Evolutionary conservation across 2,888 invertebrate species (phyloP).

Genomic region (Tenodera sinensis): DNA sequence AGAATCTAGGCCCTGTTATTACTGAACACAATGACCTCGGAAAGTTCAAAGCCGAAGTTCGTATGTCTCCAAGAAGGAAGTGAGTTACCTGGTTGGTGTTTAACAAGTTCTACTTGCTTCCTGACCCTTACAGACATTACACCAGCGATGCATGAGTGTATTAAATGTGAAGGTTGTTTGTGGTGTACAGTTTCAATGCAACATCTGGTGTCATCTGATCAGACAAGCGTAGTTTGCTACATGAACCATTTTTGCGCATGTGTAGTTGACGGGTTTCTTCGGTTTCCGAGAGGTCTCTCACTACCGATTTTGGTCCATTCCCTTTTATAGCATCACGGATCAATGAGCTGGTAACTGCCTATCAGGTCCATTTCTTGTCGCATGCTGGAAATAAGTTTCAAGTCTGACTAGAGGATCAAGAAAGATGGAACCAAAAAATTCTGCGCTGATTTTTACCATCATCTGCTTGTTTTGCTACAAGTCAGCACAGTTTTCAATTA

Average conservation of each 20-base stretch:
- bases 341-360: background rate
- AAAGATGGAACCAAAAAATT: background rate
- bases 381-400: background rate
- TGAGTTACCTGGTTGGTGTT: background rate
- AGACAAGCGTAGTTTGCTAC: background rate
- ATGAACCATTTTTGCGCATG: background rate
- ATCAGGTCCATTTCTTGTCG: background rate
- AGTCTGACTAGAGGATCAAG: background rate
- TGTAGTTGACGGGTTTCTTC: background rate
- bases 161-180: background rate
- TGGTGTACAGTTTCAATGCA: background rate
- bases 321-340: background rate
- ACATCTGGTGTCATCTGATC: background rate
- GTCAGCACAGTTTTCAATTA: too few relatives aligned
- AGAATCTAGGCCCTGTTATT: too few relatives aligned
- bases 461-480: too few relatives aligned
- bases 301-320: background rate
- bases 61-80: too few relatives aligned
- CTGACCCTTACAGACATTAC: background rate
- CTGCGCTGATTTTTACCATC: too few relatives aligned
- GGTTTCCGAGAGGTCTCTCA: background rate
- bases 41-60: too few relatives aligned
- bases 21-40: too few relatives aligned
- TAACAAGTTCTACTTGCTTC: background rate
- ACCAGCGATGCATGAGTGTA: background rate